A percentile compares a stretch with the other conserved stretches of the same genome.
phyloP scores from a whole-genome alignment of 2,888 invertebrate genomes.

The Epirrhoe alternata region DNA sequence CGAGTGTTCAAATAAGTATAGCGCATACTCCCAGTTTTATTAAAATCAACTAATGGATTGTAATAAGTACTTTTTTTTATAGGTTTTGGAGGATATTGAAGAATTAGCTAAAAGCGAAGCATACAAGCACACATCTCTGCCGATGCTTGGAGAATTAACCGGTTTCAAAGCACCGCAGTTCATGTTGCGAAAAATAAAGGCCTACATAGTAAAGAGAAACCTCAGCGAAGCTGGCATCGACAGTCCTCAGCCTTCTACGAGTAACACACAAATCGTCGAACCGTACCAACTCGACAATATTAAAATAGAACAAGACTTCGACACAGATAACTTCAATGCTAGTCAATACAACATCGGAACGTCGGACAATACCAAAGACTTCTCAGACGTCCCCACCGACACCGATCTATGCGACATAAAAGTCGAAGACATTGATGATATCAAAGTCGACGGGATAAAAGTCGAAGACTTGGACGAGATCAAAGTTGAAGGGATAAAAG shows the following conservation, averaged over 20 bases:
- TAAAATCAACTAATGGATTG: conserved; percentile 2
- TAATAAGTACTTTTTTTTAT: conserved; percentile 9
- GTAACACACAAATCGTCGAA: conserved; percentile 65
- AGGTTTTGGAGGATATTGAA: conserved; percentile 90
- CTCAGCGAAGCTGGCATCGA: conserved; percentile 68
- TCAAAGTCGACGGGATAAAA: conserved; percentile 77
- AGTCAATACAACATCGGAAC: conserved; percentile 68
- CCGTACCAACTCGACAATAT: conserved; percentile 70
- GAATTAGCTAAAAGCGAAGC: conserved; percentile 90
- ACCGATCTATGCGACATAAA: conserved; percentile 78
- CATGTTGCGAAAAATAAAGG: conserved; percentile 90
- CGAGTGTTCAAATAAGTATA: neutral
- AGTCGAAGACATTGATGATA: conserved; percentile 79
- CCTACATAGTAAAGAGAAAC: conserved; percentile 82
- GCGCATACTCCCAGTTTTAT: too few relatives aligned
- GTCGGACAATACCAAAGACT: conserved; percentile 69
- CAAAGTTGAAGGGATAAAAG: conserved; percentile 75
- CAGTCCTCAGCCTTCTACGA: conserved; percentile 75
- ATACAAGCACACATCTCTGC: conserved; percentile 87
- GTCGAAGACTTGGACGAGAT: conserved; percentile 75
- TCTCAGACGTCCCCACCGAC: conserved; percentile 71
- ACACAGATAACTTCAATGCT: conserved; percentile 71
- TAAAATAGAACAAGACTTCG: conserved; percentile 74
- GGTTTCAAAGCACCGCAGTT: conserved; percentile 91
- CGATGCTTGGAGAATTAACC: conserved; percentile 88